Conservation (phyloP, 2,888 invertebrate genomes). For the Drosophila emarginata region DNA sequence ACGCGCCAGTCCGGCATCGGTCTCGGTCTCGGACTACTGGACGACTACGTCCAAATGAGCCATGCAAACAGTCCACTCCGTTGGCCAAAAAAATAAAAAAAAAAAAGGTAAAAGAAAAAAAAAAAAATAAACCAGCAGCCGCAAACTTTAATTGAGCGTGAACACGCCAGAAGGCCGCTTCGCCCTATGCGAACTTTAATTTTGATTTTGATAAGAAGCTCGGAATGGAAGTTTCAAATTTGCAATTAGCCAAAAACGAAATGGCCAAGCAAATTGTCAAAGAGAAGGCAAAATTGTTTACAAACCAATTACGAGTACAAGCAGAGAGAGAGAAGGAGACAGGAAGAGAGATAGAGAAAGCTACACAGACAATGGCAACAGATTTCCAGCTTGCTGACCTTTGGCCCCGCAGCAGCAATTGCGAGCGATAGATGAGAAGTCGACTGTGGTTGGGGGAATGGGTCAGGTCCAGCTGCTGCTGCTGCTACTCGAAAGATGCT, state of each 20-base stretch:
- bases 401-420: constrained; percentile 37
- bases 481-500: constrained; percentile 56
- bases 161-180: constrained; percentile 44
- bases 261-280: constrained; percentile 67
- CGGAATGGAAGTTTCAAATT: constrained; percentile 39
- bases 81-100: constrained; percentile 24
- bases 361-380: constrained; percentile 67
- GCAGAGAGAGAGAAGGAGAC: constrained; percentile 11
- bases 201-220: constrained; percentile 55
- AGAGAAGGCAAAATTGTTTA: constrained; percentile 70
- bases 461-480: constrained; percentile 35
- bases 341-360: not conserved
- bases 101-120: constrained; percentile 6
- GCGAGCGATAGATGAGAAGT: not conserved
- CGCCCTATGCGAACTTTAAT: constrained; percentile 29
- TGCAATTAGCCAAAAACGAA: constrained; percentile 64
- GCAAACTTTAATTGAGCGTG: constrained; percentile 56
- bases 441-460: not conserved
- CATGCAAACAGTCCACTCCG: constrained; percentile 23
- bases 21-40: not conserved
- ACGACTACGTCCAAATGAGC: constrained; percentile 19
- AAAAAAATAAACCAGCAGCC: constrained; percentile 21
- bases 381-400: constrained; percentile 67
- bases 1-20: constrained; percentile 30
- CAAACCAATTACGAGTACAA: constrained; percentile 68